A percentile compares a stretch with the other conserved stretches of the same genome.
These are phyloP conservation scores for Rhineura floridana DNA, from an alignment of 2,113 vertebrate genomes.

Conservation along the genomic window DNA sequence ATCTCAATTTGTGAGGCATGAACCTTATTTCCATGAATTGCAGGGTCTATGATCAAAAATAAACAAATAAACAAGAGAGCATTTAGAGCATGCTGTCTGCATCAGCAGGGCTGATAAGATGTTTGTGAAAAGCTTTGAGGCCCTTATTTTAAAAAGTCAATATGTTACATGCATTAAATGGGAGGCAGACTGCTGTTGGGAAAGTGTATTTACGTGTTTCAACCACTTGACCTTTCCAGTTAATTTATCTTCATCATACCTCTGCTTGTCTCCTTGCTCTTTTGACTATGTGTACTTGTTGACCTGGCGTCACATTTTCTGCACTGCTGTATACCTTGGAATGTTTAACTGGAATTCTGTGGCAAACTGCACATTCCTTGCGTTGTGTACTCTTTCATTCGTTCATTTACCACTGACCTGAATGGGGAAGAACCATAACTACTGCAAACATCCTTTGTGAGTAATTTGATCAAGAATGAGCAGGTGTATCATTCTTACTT, in stretches of 20 bases:
- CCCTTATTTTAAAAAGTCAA: conserved; percentile 7
- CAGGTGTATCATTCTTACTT: conserved; percentile 25
- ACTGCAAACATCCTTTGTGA: conserved; percentile 28
- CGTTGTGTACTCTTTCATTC: not conserved
- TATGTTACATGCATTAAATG: not conserved
- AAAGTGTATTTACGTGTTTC: conserved; percentile 23
- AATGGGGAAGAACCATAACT: conserved; percentile 2
- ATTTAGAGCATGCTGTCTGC: not conserved
- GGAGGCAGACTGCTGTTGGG: not conserved
- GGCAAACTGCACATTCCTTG: conserved; percentile 5
- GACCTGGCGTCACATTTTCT: not conserved
- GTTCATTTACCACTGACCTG: conserved; percentile 36
- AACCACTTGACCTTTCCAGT: conserved; percentile 18
- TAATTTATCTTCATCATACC: conserved; percentile 22
- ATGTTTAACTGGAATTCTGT: conserved; percentile 19
- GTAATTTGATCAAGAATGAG: conserved; percentile 27
- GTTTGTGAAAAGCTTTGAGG: not conserved
- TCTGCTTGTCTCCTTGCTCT: conserved; percentile 12
- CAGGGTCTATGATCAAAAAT: not conserved
- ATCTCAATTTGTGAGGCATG: not conserved
- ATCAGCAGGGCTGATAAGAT: not conserved
- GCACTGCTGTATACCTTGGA: not conserved
- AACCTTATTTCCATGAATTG: not conserved
- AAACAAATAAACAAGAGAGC: not conserved
- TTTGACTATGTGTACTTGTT: accelerated